Evolutionary conservation across 1,140 invertebrate species (phyloP).

Genomic region (Pristionchus pacificus): DNA sequence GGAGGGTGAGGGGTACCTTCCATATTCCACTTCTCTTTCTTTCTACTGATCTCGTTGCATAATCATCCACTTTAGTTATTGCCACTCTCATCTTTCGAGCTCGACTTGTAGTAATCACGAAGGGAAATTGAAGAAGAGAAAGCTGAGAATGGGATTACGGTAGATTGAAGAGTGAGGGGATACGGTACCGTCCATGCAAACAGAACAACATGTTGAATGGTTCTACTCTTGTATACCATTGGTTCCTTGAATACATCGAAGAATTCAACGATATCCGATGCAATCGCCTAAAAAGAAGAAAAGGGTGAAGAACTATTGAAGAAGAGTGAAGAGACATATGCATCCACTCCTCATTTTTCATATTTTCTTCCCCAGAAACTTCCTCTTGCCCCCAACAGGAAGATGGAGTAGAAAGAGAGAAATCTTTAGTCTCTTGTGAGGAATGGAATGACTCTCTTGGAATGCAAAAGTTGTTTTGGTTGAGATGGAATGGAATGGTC

Average conservation of each 20-base stretch:
- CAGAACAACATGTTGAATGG: conserved; percentile 48
- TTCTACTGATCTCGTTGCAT: not conserved
- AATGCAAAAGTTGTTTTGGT: no score
- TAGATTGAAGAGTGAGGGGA: not conserved
- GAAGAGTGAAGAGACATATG: no score
- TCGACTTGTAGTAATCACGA: conserved; percentile 48
- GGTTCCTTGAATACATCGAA: conserved; percentile 77
- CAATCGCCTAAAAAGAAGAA: conserved; percentile 59
- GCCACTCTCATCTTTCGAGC: conserved; percentile 56
- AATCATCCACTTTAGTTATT: conserved; percentile 45
- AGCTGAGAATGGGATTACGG: conserved; percentile 38
- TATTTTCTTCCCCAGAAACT: no score
- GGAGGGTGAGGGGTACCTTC: conserved; percentile 30
- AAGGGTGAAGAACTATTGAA: no score
- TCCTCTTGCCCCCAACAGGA: no score
- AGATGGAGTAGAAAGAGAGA: no score
- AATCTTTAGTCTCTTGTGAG: no score
- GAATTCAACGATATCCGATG: conserved; percentile 90
- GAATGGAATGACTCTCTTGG: no score
- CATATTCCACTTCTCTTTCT: conserved; percentile 33
- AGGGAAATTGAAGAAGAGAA: conserved; percentile 52
- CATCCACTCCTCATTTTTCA: no score
- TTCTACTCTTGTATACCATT: conserved; percentile 40
- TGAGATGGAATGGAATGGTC: no score
- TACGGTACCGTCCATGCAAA: conserved; percentile 51